A percentile compares a stretch with the other conserved stretches of the same genome.
Conservation (phyloP, 2,888 invertebrate genomes). For the Troglohyphantes excavatus region DNA sequence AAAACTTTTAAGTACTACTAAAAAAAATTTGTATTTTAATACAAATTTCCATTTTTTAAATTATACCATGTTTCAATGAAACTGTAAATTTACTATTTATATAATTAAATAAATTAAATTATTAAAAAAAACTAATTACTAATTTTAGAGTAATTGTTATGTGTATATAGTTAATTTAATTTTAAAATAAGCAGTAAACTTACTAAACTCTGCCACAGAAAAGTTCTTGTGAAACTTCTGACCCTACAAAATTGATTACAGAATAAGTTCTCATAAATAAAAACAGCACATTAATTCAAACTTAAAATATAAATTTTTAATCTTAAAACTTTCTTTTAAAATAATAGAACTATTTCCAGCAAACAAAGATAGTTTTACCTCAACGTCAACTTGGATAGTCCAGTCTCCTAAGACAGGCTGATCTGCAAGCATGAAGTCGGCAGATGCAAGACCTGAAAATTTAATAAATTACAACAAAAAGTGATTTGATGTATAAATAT, state of each 20-base stretch:
- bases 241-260: slow-evolving; percentile 54
- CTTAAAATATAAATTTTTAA: background rate
- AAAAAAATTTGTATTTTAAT: no score
- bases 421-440: slow-evolving; percentile 81
- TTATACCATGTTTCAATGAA: no score
- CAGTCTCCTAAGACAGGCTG: slow-evolving; percentile 83
- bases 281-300: background rate
- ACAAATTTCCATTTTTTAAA: no score
- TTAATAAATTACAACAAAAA: background rate
- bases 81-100: no score
- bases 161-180: no score
- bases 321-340: background rate
- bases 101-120: no score
- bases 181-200: slow-evolving; percentile 2
- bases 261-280: background rate
- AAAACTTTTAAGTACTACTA: no score
- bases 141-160: no score
- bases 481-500: no score
- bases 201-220: slow-evolving; percentile 80
- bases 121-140: no score
- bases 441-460: slow-evolving; percentile 81
- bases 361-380: slow-evolving; percentile 71
- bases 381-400: slow-evolving; percentile 81
- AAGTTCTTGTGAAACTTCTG: slow-evolving; percentile 79
- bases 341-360: background rate